Percentiles rank a stretch among this genome's conserved stretches.
phyloP scores from a whole-genome alignment of 2,797 vertebrate species.

The Babyrousa celebensis region DNA sequence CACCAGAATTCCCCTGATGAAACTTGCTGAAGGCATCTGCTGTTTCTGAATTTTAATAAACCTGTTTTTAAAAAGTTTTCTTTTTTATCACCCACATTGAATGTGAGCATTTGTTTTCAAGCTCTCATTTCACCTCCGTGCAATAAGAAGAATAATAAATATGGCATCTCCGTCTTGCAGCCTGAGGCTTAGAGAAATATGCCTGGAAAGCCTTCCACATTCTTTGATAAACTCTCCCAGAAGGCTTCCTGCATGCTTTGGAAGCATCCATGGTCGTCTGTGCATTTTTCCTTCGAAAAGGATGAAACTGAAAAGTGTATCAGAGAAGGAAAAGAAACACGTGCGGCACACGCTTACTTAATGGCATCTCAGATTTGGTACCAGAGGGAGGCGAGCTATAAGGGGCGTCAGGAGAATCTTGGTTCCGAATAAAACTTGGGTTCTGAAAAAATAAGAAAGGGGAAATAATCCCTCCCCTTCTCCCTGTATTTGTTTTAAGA shows the following conservation, averaged over 20 bases:
- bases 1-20: constrained; percentile 69
- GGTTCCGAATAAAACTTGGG: neutral
- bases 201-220: neutral
- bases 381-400: fast-evolving
- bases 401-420: neutral
- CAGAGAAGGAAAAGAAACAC: constrained; percentile 47
- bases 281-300: constrained; percentile 3
- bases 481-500: neutral
- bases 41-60: constrained; percentile 83
- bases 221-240: constrained; percentile 66
- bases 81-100: constrained; percentile 60
- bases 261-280: neutral
- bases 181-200: neutral
- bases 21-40: constrained; percentile 71
- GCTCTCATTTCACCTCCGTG: neutral
- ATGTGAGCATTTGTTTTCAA: constrained; percentile 67
- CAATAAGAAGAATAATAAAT: constrained; percentile 71
- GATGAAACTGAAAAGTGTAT: constrained; percentile 66
- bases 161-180: neutral
- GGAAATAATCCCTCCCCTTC: neutral
- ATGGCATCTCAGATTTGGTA: neutral
- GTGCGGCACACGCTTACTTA: neutral
- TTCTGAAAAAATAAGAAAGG: neutral
- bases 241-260: neutral
- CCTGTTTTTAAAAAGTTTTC: constrained; percentile 44